These are phyloP conservation scores for Protaetia brevitarsis DNA, from an alignment of 1,140 invertebrate species.

Conservation along the genomic window DNA sequence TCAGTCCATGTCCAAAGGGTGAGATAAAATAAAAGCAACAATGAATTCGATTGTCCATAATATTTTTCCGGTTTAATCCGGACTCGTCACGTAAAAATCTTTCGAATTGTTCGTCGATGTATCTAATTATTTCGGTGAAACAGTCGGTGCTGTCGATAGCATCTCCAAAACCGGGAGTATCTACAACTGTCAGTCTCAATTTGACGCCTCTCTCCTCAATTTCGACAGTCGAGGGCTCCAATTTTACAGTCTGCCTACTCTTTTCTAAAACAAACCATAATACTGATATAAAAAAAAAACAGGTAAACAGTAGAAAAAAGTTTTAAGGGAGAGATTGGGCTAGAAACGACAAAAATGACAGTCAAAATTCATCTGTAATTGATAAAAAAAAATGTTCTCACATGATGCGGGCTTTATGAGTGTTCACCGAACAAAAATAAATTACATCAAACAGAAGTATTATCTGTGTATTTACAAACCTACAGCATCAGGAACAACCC, in stretches of 20 bases:
- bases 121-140: slow-evolving; percentile 85
- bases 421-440: too few relatives aligned
- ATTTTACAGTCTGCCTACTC: slow-evolving; percentile 82
- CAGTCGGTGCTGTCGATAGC: slow-evolving; percentile 97
- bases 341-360: too few relatives aligned
- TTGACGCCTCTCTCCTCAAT: slow-evolving; percentile 92
- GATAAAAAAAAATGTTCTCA: too few relatives aligned
- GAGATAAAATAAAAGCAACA: slow-evolving; percentile 99
- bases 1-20: slow-evolving; percentile 94
- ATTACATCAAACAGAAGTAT: background rate
- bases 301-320: too few relatives aligned
- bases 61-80: slow-evolving; percentile 86
- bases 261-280: slow-evolving; percentile 61
- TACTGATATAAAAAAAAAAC: background rate
- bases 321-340: too few relatives aligned
- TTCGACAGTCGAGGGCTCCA: slow-evolving; percentile 89
- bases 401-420: too few relatives aligned
- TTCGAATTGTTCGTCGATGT: slow-evolving; percentile 94
- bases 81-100: slow-evolving; percentile 87
- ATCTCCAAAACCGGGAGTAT: slow-evolving; percentile 98
- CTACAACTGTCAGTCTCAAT: slow-evolving; percentile 84
- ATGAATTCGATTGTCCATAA: slow-evolving; percentile 90
- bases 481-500: slow-evolving; percentile 79
- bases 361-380: too few relatives aligned
- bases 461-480: slow-evolving; percentile 55